Evolutionary conservation across 1,140 invertebrate species (phyloP), one percentile per base, ranked within the genome.

Genomic region (Pogonus chalceus): DNA sequence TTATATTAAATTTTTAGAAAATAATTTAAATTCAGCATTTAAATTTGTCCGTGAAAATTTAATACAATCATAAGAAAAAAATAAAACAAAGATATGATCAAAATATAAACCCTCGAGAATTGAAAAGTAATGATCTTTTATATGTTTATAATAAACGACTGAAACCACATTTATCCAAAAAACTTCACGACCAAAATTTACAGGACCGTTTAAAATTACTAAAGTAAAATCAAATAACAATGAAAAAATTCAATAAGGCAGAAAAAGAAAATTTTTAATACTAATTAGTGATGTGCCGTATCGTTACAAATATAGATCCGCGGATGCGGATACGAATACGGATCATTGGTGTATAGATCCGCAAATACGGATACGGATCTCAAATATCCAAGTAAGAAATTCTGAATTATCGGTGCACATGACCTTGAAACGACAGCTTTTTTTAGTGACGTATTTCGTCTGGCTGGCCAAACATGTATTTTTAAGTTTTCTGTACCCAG

Each of bases 31-130:
- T 31, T 56, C 60, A 23, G 53, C 60, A 10, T 60, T 60, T 23
- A 35, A 63, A 60, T 59, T 68, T 18, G 67, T 67, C 2, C 53
- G 55, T 53, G 47, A 60, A 54, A 62, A 67, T 55, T 23, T 61
- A 31, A 56, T 61, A 46, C 35, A 53, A 51, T 43, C 51, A 20
- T 67, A 68, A 60, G 3, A 54, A 48, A 61, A 57, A 52, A 62
- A 59, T 1, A 68, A n/a, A 68, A 57, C 52, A 49, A 20, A 51
- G 60, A 23, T 67, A 68, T 22, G 67, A 70, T 57, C 52, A 60
- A 56, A 60, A 62, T 7, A 18, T 52, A 2, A 59, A 58, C 9
- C n/a, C 31, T n/a, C 20, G 54, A 31, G 16, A 58, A 16, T 64
- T 59, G 23, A 56, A 61, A 49, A 20, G 58, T 20, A 54, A 51